Conservation (phyloP, 2,888 invertebrate genomes). For the Metacarcinus magister region DNA sequence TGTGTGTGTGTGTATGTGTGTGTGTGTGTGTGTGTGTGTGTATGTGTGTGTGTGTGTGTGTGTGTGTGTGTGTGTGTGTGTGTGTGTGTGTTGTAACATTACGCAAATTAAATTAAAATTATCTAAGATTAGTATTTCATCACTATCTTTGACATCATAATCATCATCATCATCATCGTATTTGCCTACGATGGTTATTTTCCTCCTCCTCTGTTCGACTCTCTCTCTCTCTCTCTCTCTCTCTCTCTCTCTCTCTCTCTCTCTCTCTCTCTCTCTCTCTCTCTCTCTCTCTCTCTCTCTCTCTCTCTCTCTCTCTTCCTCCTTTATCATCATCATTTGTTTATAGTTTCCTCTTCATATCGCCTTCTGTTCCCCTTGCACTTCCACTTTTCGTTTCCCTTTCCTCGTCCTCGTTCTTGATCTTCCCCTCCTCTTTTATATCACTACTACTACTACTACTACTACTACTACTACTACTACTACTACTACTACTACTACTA, state of each 20-base stretch:
- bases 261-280: background rate
- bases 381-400: background rate
- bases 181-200: background rate
- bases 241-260: background rate
- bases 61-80: background rate
- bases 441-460: background rate
- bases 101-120: background rate
- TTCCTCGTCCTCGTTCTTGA: background rate
- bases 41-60: slow-evolving; percentile 44
- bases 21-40: background rate
- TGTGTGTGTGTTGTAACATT: background rate
- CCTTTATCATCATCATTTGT: background rate
- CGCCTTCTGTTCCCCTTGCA: background rate
- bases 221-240: background rate
- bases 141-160: background rate
- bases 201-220: background rate
- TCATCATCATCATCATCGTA: background rate
- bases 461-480: background rate
- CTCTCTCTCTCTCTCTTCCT: background rate
- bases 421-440: background rate
- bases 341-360: background rate
- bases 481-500: background rate
- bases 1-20: slow-evolving; percentile 17
- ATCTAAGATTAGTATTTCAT: background rate
- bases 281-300: background rate